These are phyloP conservation scores for Dasypolia templi DNA, from an alignment of 2,888 invertebrate species.

Conservation along the genomic window DNA sequence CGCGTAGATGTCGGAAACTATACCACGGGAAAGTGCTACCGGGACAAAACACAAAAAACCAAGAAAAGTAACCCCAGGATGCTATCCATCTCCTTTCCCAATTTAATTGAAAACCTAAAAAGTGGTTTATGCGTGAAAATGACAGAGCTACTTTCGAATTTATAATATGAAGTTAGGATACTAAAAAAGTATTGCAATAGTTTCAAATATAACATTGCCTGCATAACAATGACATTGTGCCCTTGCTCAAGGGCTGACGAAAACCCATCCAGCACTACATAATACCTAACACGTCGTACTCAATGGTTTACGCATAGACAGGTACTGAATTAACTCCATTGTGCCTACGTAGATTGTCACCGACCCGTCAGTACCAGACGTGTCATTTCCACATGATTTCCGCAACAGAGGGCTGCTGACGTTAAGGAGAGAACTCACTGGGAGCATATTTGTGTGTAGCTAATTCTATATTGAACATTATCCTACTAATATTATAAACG, in stretches of 20 bases:
- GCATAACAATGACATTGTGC: background rate
- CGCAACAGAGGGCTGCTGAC: conserved; percentile 39
- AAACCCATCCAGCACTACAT: background rate
- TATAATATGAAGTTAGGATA: too few relatives aligned
- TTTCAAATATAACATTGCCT: background rate
- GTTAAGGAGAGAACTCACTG: conserved; percentile 14
- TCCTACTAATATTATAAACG: too few relatives aligned
- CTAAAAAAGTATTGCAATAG: background rate
- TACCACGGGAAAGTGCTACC: too few relatives aligned
- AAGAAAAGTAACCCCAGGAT: too few relatives aligned
- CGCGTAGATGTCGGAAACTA: too few relatives aligned
- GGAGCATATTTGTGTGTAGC: background rate
- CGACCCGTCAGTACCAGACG: conserved; percentile 34
- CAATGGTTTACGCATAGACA: conserved; percentile 5
- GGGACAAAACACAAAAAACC: too few relatives aligned
- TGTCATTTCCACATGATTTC: conserved; percentile 68
- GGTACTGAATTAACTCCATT: conserved; percentile 55
- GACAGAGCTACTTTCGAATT: too few relatives aligned
- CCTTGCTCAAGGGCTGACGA: conserved; percentile 11
- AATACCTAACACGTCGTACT: conserved; percentile 11
- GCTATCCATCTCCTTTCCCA: too few relatives aligned
- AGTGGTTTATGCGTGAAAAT: too few relatives aligned
- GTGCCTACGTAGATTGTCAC: conserved; percentile 47
- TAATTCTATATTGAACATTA: background rate
- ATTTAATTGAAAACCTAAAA: too few relatives aligned